phyloP scores from a whole-genome alignment of 2,113 vertebrate species.

The Suricata suricatta region DNA sequence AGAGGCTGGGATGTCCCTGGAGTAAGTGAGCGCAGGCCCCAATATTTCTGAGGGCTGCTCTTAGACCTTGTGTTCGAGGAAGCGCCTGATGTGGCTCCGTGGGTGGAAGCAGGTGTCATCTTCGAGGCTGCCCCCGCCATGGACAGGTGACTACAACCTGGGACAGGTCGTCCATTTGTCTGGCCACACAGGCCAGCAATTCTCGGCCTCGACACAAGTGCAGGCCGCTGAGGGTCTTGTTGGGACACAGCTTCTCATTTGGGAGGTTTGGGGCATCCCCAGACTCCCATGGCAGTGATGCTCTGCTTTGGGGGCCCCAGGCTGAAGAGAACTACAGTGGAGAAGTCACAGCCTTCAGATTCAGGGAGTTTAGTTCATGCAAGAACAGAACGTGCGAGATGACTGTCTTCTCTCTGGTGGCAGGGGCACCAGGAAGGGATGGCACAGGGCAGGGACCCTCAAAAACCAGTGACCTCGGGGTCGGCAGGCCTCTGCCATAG shows the following conservation, averaged over 20 bases:
- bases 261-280: neutral
- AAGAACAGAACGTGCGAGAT: neutral
- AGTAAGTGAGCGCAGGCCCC: no score
- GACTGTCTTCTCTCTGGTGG: no score
- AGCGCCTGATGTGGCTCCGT: accelerated
- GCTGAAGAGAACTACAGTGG: accelerated
- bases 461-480: no score
- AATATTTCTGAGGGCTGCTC: accelerated
- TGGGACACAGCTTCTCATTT: accelerated
- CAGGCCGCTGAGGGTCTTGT: accelerated
- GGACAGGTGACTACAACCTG: accelerated
- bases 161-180: neutral
- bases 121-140: no score
- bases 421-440: no score
- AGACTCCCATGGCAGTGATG: accelerated
- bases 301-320: no score
- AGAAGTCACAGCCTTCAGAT: accelerated
- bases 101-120: accelerated
- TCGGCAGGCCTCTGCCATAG: no score
- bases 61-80: accelerated
- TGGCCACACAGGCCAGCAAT: accelerated
- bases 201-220: accelerated
- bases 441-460: no score
- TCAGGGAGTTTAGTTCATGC: neutral
- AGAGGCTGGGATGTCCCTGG: neutral